Conservation (phyloP, 2,888 invertebrate species). For the Zootermopsis nevadensis region DNA sequence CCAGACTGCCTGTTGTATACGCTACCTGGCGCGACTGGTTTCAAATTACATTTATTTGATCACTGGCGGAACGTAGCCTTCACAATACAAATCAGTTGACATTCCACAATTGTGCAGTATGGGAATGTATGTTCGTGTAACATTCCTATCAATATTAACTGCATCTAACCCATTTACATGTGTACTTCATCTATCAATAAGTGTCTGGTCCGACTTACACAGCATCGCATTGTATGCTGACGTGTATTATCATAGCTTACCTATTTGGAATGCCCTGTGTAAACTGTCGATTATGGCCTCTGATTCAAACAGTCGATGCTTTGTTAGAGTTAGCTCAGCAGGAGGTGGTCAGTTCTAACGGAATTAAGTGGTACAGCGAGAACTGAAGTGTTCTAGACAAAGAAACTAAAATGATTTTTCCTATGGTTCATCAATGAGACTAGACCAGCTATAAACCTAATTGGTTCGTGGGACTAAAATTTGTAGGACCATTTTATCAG, state of each 20-base stretch:
- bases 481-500: too few species aligned
- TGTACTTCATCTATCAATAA: neutral
- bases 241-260: neutral
- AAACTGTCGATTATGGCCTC: neutral
- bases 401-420: too few species aligned
- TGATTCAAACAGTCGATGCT: neutral
- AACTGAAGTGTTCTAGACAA: too few species aligned
- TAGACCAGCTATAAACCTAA: too few species aligned
- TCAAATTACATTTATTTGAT: neutral
- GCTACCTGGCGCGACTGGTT: too few species aligned
- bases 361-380: too few species aligned
- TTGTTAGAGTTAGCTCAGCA: neutral
- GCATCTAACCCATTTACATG: slow-evolving; percentile 16
- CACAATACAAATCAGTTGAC: neutral
- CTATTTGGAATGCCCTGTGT: slow-evolving; percentile 16
- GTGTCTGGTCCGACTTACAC: neutral
- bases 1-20: too few species aligned
- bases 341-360: neutral
- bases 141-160: neutral
- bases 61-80: neutral
- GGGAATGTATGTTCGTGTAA: neutral
- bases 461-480: too few species aligned
- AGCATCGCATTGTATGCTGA: neutral
- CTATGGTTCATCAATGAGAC: too few species aligned
- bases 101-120: neutral